Percentiles rank a stretch among this genome's conserved stretches.
Conservation (phyloP, 2,113 vertebrate genomes). For the Felis chaus region DNA sequence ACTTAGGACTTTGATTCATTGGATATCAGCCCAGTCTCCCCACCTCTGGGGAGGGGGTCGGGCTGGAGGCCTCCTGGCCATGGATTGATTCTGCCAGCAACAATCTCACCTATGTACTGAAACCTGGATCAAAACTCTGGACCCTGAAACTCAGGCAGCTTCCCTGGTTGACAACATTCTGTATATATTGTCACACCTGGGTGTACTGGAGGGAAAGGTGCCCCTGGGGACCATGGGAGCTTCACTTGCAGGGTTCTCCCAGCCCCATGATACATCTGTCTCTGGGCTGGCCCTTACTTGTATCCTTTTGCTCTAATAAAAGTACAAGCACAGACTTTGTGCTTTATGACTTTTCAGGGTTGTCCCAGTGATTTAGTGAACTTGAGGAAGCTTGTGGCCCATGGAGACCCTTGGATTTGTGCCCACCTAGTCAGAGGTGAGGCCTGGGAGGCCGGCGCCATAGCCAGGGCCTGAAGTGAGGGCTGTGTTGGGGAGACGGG, state of each 20-base stretch:
- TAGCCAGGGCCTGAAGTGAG: fast-evolving
- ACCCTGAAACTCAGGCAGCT: fast-evolving
- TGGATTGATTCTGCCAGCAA: fast-evolving
- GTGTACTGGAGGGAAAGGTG: fast-evolving
- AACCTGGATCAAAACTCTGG: fast-evolving
- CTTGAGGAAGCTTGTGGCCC: fast-evolving
- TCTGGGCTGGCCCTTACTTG: fast-evolving
- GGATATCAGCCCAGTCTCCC: neutral
- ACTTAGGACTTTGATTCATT: fast-evolving
- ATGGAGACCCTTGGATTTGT: fast-evolving
- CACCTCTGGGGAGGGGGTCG: fast-evolving
- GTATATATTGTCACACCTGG: fast-evolving
- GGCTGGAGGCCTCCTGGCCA: neutral
- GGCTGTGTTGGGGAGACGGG: fast-evolving
- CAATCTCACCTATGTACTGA: fast-evolving
- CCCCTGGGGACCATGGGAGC: fast-evolving
- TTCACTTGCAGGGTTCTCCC: fast-evolving
- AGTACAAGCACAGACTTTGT: fast-evolving
- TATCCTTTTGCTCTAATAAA: fast-evolving
- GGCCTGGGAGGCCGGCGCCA: fast-evolving
- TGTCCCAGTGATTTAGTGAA: too few relatives aligned
- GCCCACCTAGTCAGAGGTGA: neutral
- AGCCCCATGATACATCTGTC: fast-evolving
- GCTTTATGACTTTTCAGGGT: neutral
- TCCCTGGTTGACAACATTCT: neutral